phyloP scores from a whole-genome alignment of 2,113 vertebrate genomes.

The Thinocorus orbignyianus region DNA sequence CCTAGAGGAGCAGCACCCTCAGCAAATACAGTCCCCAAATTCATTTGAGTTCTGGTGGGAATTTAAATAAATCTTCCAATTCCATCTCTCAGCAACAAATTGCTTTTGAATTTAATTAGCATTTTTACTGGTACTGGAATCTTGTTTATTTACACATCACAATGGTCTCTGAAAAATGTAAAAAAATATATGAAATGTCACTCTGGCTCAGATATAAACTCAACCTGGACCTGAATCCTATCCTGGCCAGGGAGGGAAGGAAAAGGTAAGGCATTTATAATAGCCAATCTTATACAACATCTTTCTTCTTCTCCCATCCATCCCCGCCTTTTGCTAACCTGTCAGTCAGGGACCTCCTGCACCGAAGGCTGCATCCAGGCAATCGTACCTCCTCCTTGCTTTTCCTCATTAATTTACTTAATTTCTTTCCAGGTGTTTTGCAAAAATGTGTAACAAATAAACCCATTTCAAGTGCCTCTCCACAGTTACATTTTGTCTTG shows the following conservation, averaged over 20 bases:
- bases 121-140: not conserved
- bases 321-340: not conserved
- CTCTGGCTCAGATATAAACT: not conserved
- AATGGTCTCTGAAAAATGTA: not conserved
- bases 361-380: not conserved
- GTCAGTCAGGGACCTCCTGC: accelerated
- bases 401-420: not conserved
- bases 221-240: not conserved
- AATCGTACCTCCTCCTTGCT: not conserved
- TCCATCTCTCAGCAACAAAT: not conserved
- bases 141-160: not conserved
- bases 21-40: not conserved
- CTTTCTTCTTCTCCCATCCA: not conserved
- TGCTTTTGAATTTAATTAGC: not conserved
- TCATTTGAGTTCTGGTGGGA: not conserved
- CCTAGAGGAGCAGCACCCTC: not conserved
- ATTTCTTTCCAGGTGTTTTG: not conserved
- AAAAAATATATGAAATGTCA: not conserved
- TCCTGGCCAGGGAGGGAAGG: not conserved
- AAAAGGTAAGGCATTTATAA: not conserved
- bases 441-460: not conserved
- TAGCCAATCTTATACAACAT: accelerated
- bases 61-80: not conserved
- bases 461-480: not conserved
- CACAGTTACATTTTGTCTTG: not conserved